Percentiles rank a stretch among this genome's conserved stretches.
Conservation (phyloP, 2,888 invertebrate genomes). For the Acleris sparsana region DNA sequence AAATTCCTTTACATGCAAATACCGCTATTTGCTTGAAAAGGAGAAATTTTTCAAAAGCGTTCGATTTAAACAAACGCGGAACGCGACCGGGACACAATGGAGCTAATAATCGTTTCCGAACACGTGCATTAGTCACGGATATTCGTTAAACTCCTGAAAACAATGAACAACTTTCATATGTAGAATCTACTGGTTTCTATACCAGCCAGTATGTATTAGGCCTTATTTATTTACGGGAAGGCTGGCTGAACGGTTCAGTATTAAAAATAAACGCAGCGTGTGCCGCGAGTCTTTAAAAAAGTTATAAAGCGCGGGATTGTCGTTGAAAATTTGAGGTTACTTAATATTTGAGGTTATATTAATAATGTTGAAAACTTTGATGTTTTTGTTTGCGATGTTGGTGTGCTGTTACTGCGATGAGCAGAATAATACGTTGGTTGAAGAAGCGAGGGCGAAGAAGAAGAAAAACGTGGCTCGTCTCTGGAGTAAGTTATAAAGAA, state of each 20-base stretch:
- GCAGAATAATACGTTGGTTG: conserved; percentile 53
- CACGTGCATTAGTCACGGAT: conserved; percentile 70
- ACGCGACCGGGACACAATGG: conserved; percentile 61
- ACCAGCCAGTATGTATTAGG: conserved; percentile 47
- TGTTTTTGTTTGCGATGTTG: conserved; percentile 56
- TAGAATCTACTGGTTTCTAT: conserved; percentile 56
- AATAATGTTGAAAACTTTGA: conserved; percentile 57
- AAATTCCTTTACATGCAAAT: conserved; percentile 33
- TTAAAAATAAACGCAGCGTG: conserved; percentile 37
- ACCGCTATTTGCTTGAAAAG: conserved; percentile 41
- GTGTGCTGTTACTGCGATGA: conserved; percentile 69
- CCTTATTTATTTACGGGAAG: conserved; percentile 67
- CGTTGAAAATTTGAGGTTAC: conserved; percentile 12
- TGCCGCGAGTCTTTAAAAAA: conserved; percentile 19
- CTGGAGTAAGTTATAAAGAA: conserved; percentile 59
- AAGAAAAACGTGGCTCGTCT: conserved; percentile 63
- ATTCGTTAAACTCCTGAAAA: conserved; percentile 70
- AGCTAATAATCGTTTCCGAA: conserved; percentile 62
- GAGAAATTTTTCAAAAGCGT: conserved; percentile 67
- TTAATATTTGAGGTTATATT: conserved; percentile 8
- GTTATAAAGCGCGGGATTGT: conserved; percentile 12
- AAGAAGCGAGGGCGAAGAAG: conserved; percentile 71
- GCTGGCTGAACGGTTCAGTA: conserved; percentile 53
- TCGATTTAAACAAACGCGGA: conserved; percentile 58
- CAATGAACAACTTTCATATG: conserved; percentile 73